Evolutionary conservation across 2,797 vertebrate genomes (phyloP), one percentile per base, ranked within the genome.

Genomic region (Clarias laeviceps): DNA sequence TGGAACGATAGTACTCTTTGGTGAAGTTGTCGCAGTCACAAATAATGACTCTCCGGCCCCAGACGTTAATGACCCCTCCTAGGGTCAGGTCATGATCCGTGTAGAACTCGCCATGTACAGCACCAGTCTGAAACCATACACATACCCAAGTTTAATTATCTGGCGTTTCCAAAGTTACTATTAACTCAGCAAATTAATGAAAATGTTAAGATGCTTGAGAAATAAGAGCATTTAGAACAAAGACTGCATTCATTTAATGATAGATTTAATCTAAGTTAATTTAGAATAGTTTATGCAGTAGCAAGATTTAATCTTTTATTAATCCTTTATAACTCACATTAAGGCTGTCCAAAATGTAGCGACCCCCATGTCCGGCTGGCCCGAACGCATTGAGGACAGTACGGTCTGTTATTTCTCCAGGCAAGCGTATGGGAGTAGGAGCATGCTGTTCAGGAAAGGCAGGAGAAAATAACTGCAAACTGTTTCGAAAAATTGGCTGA

Each of bases 11-110:
- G 92, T 96, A 96, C 87, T 94, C 91, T 94, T 97, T 98, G 64
- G 97, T 98, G 93, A 97, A 98, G 90, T 96, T 93, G 91, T 99
- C 97, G 90, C 98, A 99, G 91, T 97, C 96, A 70, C 95, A 94
- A 88, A 99, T 90, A n/a, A 96, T 76, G 61, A 99, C 90, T 82
- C 90, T 95, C 85, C 98, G 94, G 91, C 98, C 98, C 96, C 96
- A 98, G 78, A 97, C 96, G 66, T 97, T 98, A 91, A 99, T 93
- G 88, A 93, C 90, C 20, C 91, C 87, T 34, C 98, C 98, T 65
- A 99, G 81, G 29, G 88, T 92, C 90, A 99, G 94, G 92, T 99
- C 97, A 88, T 84, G 88, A 84, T 98, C 97, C 92, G 91, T 97
- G 89, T 98, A 99, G 92, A 96, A 97, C 5, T 97, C 95, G 37